Conservation (phyloP, 1,140 invertebrate genomes). For the Drosophila parabipectinata region DNA sequence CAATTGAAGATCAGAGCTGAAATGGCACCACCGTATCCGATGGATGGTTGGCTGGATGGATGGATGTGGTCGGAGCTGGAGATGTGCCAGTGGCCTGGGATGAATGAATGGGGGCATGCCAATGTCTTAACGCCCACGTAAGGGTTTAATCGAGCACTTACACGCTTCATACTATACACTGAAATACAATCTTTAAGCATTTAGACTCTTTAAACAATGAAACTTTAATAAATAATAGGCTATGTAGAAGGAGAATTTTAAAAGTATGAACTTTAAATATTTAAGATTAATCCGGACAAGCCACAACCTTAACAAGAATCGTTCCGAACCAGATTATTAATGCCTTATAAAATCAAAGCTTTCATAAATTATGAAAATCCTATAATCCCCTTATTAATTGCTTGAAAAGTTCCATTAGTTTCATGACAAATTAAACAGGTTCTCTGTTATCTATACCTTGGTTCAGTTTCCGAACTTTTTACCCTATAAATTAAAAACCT, state of each 20-base stretch:
- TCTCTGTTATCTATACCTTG: constrained; percentile 10
- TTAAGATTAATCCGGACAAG: no score
- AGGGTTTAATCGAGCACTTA: constrained; percentile 20
- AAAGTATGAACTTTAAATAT: no score
- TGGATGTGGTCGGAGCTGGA: constrained; percentile 17
- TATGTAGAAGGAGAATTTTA: no score
- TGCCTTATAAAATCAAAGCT: not conserved
- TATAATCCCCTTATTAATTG: constrained; percentile 36
- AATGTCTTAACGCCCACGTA: constrained; percentile 64
- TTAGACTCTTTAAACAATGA: no score
- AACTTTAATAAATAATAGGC: not conserved
- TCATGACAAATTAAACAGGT: constrained; percentile 55
- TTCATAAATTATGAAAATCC: constrained; percentile 6
- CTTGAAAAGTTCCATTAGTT: constrained; percentile 25
- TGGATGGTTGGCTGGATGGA: constrained; percentile 24
- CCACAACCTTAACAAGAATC: no score
- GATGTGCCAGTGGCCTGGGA: constrained; percentile 28
- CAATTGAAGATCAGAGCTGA: constrained; percentile 64
- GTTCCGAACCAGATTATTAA: not conserved
- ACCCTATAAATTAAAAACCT: constrained; percentile 44
- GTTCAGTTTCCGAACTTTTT: not conserved
- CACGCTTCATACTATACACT: not conserved
- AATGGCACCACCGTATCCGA: constrained; percentile 29
- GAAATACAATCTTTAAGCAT: not conserved
- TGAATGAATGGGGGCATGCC: constrained; percentile 60